A percentile compares a stretch with the other conserved stretches of the same genome.
Evolutionary conservation across 1,140 invertebrate species (phyloP).

Genomic region (Drosophila nigrodunni): DNA sequence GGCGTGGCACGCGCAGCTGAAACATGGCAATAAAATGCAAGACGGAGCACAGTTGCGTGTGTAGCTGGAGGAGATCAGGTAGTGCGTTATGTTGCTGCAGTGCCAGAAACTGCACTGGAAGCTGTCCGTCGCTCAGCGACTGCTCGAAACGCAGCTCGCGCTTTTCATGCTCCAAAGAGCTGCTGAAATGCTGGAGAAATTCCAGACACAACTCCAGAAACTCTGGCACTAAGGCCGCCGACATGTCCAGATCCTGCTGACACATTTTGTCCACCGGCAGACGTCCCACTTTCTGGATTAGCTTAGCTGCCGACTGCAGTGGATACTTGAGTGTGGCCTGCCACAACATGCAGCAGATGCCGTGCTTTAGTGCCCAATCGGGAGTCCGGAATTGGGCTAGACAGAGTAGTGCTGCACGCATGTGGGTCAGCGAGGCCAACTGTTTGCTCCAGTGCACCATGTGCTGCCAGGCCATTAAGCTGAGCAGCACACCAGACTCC

Average conservation of each 20-base stretch:
- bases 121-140: constrained; percentile 88
- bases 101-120: constrained; percentile 91
- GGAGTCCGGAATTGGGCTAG: constrained; percentile 84
- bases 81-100: constrained; percentile 90
- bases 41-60: constrained; percentile 91
- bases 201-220: constrained; percentile 90
- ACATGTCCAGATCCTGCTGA: constrained; percentile 90
- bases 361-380: constrained; percentile 89
- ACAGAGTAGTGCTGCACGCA: constrained; percentile 88
- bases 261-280: constrained; percentile 93
- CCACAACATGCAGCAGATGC: constrained; percentile 94
- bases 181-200: constrained; percentile 90
- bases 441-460: constrained; percentile 93
- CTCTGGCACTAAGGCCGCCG: constrained; percentile 88
- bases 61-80: constrained; percentile 90
- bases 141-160: constrained; percentile 88
- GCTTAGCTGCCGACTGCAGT: constrained; percentile 89
- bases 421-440: constrained; percentile 87
- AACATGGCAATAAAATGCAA: constrained; percentile 92
- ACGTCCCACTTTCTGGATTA: constrained; percentile 95
- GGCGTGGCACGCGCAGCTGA: constrained; percentile 90
- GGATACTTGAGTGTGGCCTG: constrained; percentile 91
- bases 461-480: constrained; percentile 96
- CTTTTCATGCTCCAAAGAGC: constrained; percentile 85
- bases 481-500: constrained; percentile 90